These are phyloP conservation scores for Coremacera marginata DNA, from an alignment of 2,888 invertebrate species.

Conservation along the genomic window DNA sequence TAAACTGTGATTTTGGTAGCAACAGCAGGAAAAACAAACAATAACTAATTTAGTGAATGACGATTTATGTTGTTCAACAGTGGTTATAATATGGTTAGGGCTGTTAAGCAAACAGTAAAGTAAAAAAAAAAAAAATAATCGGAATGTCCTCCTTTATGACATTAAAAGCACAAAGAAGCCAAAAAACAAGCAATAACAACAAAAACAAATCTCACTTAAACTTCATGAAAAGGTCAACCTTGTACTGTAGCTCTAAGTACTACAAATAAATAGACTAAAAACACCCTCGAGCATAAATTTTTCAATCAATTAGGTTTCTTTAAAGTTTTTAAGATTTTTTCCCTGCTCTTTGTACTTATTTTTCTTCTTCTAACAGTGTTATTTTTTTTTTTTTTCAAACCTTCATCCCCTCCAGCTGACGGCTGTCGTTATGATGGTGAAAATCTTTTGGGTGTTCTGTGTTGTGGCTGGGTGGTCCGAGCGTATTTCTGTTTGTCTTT, in stretches of 20 bases:
- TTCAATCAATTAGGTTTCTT: conserved; percentile 68
- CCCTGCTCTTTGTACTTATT: conserved; percentile 22
- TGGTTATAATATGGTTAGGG: not conserved
- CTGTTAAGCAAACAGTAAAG: not conserved
- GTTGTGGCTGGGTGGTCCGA: not conserved
- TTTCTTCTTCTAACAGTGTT: not conserved
- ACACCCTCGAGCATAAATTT: conserved; percentile 61
- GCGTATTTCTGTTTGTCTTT: conserved; percentile 50
- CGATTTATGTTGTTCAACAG: conserved; percentile 28
- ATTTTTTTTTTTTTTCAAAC: not conserved
- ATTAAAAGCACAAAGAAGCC: conserved; percentile 14
- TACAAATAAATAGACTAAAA: conserved; percentile 45
- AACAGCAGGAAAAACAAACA: not conserved
- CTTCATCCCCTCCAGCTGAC: not conserved
- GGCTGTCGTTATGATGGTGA: conserved; percentile 4
- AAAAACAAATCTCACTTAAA: conserved; percentile 14
- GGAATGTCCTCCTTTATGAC: conserved; percentile 28
- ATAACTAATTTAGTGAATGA: conserved; percentile 25
- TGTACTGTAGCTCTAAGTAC: conserved; percentile 13
- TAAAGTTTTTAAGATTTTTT: conserved; percentile 56
- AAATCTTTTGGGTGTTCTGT: not conserved
- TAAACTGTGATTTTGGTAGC: not conserved
- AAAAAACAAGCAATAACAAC: not conserved
- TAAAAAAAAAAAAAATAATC: not conserved
- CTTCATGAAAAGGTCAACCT: conserved; percentile 51